Percentiles rank a stretch among this genome's conserved stretches.
These are phyloP conservation scores for Drosophila cognata DNA, from an alignment of 2,888 invertebrate genomes.

Conservation along the genomic window DNA sequence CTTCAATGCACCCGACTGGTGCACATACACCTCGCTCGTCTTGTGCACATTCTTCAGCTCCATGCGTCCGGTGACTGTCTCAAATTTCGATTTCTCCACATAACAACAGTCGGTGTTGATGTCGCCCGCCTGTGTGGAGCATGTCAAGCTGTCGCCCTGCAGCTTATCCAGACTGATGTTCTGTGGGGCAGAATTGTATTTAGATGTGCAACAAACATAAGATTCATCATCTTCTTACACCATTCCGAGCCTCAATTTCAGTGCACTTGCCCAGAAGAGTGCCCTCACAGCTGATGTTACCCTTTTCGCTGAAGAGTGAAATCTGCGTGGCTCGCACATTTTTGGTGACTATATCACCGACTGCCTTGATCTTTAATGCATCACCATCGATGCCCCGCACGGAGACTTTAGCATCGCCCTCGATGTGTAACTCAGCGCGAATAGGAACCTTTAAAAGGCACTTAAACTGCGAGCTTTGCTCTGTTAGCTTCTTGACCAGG, in stretches of 20 bases:
- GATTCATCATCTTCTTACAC: slow-evolving; percentile 35
- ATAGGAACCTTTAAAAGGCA: slow-evolving; percentile 81
- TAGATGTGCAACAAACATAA: background rate
- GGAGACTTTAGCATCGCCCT: slow-evolving; percentile 58
- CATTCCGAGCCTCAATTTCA: slow-evolving; percentile 67
- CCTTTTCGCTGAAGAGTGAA: slow-evolving; percentile 71
- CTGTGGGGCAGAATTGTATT: slow-evolving; percentile 48
- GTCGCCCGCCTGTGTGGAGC: slow-evolving; percentile 76
- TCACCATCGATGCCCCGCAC: slow-evolving; percentile 78
- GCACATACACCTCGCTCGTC: slow-evolving; percentile 72
- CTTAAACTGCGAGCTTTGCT: slow-evolving; percentile 46
- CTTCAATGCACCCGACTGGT: slow-evolving; percentile 78
- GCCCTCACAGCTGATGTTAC: slow-evolving; percentile 79
- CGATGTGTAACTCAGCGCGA: slow-evolving; percentile 76
- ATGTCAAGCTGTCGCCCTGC: slow-evolving; percentile 80
- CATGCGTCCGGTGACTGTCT: slow-evolving; percentile 79
- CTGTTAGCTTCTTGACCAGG: slow-evolving; percentile 46
- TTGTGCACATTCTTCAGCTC: slow-evolving; percentile 84
- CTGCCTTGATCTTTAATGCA: slow-evolving; percentile 64
- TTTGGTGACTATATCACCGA: slow-evolving; percentile 71
- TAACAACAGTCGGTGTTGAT: slow-evolving; percentile 83
- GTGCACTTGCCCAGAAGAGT: slow-evolving; percentile 76
- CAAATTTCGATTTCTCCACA: slow-evolving; percentile 81
- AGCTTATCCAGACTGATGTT: slow-evolving; percentile 81
- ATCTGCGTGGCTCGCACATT: slow-evolving; percentile 78